These are phyloP conservation scores for Coptodon rendalli DNA, from an alignment of 2,113 vertebrate species.

Conservation along the genomic window DNA sequence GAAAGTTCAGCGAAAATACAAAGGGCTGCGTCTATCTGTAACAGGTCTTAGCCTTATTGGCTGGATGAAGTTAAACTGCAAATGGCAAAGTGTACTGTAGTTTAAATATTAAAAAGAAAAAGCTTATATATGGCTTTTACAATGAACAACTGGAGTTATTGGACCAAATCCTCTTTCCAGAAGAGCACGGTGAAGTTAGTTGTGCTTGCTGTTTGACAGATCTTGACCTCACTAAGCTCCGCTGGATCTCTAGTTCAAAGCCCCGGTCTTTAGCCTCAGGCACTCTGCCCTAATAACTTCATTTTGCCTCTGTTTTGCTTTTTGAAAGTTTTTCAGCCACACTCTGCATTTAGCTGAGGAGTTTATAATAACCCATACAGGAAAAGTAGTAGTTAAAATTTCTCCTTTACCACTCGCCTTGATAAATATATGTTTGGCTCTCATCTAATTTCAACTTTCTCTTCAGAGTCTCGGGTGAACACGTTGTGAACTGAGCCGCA, in stretches of 20 bases:
- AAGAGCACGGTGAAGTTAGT: conserved; percentile 3
- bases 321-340: neutral
- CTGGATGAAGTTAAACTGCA: neutral
- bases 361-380: neutral
- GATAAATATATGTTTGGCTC: neutral
- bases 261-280: conserved; percentile 74
- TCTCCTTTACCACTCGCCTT: neutral
- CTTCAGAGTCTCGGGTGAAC: conserved; percentile 4
- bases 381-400: neutral
- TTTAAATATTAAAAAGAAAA: neutral
- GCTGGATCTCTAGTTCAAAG: conserved; percentile 65
- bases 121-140: neutral
- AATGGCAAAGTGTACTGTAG: neutral
- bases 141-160: neutral
- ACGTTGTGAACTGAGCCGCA: conserved; percentile 35
- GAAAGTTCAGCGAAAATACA: neutral
- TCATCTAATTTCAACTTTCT: conserved; percentile 15
- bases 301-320: conserved; percentile 74
- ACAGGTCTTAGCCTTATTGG: neutral
- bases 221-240: conserved; percentile 59
- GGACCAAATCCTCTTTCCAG: neutral
- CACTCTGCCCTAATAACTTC: conserved; percentile 84
- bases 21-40: neutral
- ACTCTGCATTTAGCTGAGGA: neutral
- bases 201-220: conserved; percentile 35